phyloP scores from a whole-genome alignment of 2,797 vertebrate genomes.

The Leuciscus waleckii region DNA sequence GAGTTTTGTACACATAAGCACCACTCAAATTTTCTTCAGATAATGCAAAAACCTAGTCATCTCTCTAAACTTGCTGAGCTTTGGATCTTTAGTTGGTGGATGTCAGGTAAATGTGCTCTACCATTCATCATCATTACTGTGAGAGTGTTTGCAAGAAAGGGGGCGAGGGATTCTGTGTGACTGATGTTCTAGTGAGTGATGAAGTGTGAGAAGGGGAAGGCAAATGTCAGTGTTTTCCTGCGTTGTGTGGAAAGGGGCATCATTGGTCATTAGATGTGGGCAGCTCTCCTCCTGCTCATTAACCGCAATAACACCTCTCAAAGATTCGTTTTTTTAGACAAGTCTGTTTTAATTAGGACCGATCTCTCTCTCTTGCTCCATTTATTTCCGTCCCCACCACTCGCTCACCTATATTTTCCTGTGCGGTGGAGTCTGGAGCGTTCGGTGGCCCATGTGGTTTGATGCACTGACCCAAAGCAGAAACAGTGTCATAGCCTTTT shows the following conservation, averaged over 20 bases:
- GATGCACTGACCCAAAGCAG: conserved; percentile 35
- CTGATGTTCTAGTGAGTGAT: conserved; percentile 29
- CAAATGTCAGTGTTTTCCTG: conserved; percentile 48
- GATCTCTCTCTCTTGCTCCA: neutral
- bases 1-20: conserved; percentile 7
- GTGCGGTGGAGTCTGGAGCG: neutral
- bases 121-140: conserved; percentile 69
- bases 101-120: conserved; percentile 55
- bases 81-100: conserved; percentile 21
- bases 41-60: conserved; percentile 1
- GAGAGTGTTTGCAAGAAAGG: conserved; percentile 17
- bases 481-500: conserved; percentile 26
- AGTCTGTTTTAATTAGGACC: conserved; percentile 58
- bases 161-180: conserved; percentile 8
- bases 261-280: conserved; percentile 53
- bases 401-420: conserved; percentile 29
- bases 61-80: conserved; percentile 12
- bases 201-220: conserved; percentile 28
- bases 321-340: conserved; percentile 50
- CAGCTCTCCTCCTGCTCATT: conserved; percentile 56
- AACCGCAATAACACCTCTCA: conserved; percentile 51
- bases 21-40: neutral
- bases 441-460: neutral
- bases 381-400: neutral
- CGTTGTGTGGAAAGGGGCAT: conserved; percentile 26